A percentile compares a stretch with the other conserved stretches of the same genome.
These are phyloP conservation scores for Narcine bancroftii DNA, from an alignment of 2,113 vertebrate genomes.

Conservation along the genomic window DNA sequence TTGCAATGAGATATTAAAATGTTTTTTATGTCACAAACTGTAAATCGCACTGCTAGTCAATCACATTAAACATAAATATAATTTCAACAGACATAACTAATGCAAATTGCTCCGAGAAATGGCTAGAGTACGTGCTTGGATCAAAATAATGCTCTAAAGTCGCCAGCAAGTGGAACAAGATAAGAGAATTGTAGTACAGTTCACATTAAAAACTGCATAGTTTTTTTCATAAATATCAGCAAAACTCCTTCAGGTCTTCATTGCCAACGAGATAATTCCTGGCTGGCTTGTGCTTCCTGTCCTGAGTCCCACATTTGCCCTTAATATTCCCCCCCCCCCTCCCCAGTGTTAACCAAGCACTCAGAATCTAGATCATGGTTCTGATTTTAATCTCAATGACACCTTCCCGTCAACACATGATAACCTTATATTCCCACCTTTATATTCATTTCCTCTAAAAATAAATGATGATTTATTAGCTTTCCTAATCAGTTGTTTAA, in stretches of 20 bases:
- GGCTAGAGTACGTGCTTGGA: not conserved
- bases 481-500: no score
- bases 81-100: not conserved
- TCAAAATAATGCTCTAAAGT: conserved; percentile 4
- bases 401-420: no score
- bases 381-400: no score
- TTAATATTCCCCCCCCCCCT: no score
- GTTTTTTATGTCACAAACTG: conserved; percentile 26
- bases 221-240: not conserved
- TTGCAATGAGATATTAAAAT: not conserved
- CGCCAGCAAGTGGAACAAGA: not conserved
- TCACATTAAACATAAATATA: conserved; percentile 29
- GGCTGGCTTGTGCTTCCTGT: not conserved
- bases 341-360: not conserved
- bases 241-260: not conserved
- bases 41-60: conserved; percentile 20
- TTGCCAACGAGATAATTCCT: not conserved
- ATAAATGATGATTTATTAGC: no score
- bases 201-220: not conserved
- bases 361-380: no score
- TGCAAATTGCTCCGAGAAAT: not conserved
- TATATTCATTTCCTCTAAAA: no score
- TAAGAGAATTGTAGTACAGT: not conserved
- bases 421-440: no score
- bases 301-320: not conserved